Percentiles rank a stretch among this genome's conserved stretches.
Evolutionary conservation across 2,888 invertebrate species (phyloP).

Genomic region (Galeruca laticollis): DNA sequence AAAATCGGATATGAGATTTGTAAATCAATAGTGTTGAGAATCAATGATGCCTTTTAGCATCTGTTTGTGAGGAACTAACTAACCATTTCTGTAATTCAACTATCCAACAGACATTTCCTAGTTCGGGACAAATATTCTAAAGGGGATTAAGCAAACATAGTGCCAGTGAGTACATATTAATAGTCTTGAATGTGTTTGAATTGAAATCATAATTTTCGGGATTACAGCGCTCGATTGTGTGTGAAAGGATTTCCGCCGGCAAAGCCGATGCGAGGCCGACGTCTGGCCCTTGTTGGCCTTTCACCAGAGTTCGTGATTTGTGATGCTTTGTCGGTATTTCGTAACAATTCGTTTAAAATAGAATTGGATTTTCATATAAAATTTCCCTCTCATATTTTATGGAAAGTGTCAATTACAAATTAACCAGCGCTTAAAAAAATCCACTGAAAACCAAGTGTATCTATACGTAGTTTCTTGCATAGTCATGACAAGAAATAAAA

Average conservation of each 20-base stretch:
- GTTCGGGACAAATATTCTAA: slow-evolving; percentile 35
- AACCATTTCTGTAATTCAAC: slow-evolving; percentile 11
- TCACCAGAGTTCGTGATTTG: slow-evolving; percentile 33
- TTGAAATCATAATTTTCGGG: slow-evolving; percentile 43
- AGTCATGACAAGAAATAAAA: no score
- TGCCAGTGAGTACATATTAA: slow-evolving; percentile 38
- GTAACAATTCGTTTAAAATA: not conserved
- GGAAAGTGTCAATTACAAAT: not conserved
- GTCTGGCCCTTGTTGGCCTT: slow-evolving; percentile 34
- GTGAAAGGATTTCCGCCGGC: slow-evolving; percentile 37
- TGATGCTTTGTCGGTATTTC: slow-evolving; percentile 7
- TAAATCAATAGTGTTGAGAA: not conserved
- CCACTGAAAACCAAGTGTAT: no score
- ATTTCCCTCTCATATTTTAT: not conserved
- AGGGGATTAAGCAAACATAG: slow-evolving; percentile 38
- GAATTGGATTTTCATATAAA: not conserved
- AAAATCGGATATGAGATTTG: no score
- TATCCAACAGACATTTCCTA: slow-evolving; percentile 22
- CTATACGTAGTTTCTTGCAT: no score
- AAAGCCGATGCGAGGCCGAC: slow-evolving; percentile 16
- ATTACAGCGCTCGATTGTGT: slow-evolving; percentile 41
- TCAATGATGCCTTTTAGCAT: not conserved
- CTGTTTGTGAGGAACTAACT: slow-evolving; percentile 4
- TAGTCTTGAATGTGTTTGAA: slow-evolving; percentile 44
- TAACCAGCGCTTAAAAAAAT: no score